Evolutionary conservation across 2,113 vertebrate genomes (phyloP).

Genomic region (Hoplias malabaricus): DNA sequence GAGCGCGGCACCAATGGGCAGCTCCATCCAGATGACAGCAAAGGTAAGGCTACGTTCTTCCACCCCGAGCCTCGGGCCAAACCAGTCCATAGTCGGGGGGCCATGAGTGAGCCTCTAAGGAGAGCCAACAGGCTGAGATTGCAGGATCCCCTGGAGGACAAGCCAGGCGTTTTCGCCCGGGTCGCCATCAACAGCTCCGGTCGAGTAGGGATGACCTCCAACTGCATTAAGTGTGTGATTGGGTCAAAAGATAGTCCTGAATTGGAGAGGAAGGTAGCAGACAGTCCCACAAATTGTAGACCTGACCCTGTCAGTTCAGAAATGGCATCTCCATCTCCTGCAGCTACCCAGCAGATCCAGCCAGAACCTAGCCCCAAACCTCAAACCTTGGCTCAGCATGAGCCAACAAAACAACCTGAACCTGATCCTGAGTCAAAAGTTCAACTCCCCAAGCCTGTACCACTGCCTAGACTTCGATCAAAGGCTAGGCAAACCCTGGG

Average conservation of each 20-base stretch:
- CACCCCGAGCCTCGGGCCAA: slow-evolving; percentile 50
- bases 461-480: slow-evolving; percentile 50
- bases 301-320: slow-evolving; percentile 13
- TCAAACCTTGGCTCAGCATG: slow-evolving; percentile 26
- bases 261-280: slow-evolving; percentile 68
- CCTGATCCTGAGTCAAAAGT: slow-evolving; percentile 45
- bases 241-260: slow-evolving; percentile 85
- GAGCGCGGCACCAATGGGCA: slow-evolving; percentile 71
- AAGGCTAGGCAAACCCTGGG: slow-evolving; percentile 62
- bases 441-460: slow-evolving; percentile 38
- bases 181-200: slow-evolving; percentile 83
- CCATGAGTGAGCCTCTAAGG: slow-evolving; percentile 81
- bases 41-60: slow-evolving; percentile 86
- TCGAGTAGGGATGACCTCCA: slow-evolving; percentile 84
- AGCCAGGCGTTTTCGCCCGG: slow-evolving; percentile 78
- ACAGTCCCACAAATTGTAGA: background rate
- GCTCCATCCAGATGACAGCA: slow-evolving; percentile 72
- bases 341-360: slow-evolving; percentile 46
- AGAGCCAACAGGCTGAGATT: slow-evolving; percentile 72
- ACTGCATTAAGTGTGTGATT: slow-evolving; percentile 90
- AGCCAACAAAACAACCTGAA: slow-evolving; percentile 34
- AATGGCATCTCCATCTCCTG: slow-evolving; percentile 32
- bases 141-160: slow-evolving; percentile 68
- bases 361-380: slow-evolving; percentile 41
- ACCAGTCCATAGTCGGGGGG: slow-evolving; percentile 55